A percentile compares a stretch with the other conserved stretches of the same genome.
phyloP scores from a whole-genome alignment of 1,140 invertebrate genomes.

The Bombus breviceps region DNA sequence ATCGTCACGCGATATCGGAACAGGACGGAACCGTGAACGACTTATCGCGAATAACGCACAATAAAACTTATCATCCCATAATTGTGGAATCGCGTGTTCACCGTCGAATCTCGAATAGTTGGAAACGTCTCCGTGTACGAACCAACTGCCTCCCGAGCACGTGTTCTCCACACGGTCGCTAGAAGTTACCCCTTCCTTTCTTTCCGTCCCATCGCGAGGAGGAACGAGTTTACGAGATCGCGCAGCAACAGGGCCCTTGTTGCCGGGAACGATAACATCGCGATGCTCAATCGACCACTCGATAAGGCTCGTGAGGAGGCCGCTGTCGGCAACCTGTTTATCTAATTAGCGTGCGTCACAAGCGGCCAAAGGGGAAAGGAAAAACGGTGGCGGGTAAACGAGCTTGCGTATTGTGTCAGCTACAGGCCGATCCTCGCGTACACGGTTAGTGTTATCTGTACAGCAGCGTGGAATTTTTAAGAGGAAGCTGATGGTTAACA shows the following conservation, averaged over 20 bases:
- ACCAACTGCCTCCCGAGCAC: conserved; percentile 20
- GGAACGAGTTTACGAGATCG: conserved; percentile 66
- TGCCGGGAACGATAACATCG: conserved; percentile 57
- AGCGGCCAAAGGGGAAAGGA: not conserved
- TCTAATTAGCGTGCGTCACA: conserved; percentile 59
- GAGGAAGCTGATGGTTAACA: not conserved
- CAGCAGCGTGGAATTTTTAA: conserved; percentile 20
- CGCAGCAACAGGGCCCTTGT: conserved; percentile 42
- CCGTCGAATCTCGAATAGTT: conserved; percentile 9
- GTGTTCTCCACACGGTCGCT: conserved; percentile 30
- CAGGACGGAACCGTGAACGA: not conserved
- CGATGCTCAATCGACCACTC: conserved; percentile 58
- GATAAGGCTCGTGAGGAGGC: conserved; percentile 53
- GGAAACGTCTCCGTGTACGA: conserved; percentile 1
- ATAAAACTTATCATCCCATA: conserved; percentile 42
- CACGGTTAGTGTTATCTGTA: conserved; percentile 16
- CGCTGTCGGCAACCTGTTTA: conserved; percentile 65
- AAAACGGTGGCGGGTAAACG: not conserved
- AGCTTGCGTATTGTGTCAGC: conserved; percentile 16
- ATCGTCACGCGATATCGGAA: not conserved
- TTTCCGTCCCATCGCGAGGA: not conserved
- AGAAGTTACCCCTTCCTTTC: not conserved
- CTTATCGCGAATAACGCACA: not conserved
- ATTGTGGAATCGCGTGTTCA: conserved; percentile 58
- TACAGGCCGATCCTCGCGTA: not conserved